phyloP scores from a whole-genome alignment of 2,113 vertebrate species.

The Lonchura striata region DNA sequence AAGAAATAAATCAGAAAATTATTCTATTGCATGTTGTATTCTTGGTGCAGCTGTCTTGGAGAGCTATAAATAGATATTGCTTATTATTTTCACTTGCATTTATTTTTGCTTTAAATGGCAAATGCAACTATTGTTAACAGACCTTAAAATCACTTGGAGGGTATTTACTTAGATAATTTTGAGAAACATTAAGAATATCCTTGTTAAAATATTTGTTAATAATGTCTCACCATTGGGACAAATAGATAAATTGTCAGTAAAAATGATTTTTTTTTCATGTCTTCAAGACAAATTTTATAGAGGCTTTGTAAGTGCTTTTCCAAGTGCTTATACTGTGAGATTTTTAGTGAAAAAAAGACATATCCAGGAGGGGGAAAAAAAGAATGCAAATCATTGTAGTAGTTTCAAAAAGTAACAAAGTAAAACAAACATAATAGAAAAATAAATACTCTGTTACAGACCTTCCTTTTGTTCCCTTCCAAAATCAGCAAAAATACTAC shows the following conservation, averaged over 20 bases:
- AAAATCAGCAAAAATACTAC: neutral
- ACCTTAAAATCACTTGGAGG: neutral
- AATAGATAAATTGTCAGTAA: neutral
- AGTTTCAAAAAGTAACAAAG: neutral
- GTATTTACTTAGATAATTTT: neutral
- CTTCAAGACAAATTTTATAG: neutral
- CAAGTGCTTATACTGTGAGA: neutral
- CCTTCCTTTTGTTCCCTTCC: neutral
- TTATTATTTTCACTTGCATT: neutral
- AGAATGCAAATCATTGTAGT: neutral
- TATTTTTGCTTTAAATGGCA: constrained; percentile 1
- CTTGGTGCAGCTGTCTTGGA: neutral
- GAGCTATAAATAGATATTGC: neutral
- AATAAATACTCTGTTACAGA: neutral
- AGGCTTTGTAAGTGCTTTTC: neutral
- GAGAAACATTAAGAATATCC: neutral
- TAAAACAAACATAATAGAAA: neutral
- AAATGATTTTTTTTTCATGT: neutral
- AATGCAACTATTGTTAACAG: neutral
- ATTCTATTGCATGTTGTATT: neutral
- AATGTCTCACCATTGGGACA: neutral
- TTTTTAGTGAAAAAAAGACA: constrained; percentile 27
- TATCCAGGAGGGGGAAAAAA: neutral
- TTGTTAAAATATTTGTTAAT: neutral
- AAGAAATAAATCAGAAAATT: neutral